These are phyloP conservation scores for Nymphalis c-album DNA, from an alignment of 2,888 invertebrate genomes.

Conservation along the genomic window DNA sequence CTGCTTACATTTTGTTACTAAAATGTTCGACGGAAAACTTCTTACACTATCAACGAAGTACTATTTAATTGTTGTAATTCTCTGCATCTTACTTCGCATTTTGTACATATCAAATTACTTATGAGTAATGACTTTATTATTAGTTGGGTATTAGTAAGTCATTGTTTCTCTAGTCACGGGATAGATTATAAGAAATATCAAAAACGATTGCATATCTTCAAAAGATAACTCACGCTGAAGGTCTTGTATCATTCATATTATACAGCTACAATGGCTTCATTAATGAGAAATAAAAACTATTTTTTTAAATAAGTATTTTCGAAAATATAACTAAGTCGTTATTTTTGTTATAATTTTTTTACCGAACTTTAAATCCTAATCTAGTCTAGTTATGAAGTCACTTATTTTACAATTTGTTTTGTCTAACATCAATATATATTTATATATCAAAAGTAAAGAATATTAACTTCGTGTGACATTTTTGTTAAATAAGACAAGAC, in stretches of 20 bases:
- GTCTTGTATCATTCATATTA: background rate
- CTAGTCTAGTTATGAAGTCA: too few species aligned
- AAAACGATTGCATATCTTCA: conserved; percentile 9
- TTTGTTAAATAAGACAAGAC: background rate
- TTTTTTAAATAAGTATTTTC: conserved; percentile 10
- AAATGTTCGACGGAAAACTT: conserved; percentile 12
- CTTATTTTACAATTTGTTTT: too few species aligned
- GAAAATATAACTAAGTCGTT: background rate
- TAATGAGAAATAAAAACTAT: conserved; percentile 1
- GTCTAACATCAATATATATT: too few species aligned
- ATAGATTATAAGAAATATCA: conserved; percentile 37
- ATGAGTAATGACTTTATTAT: conserved; percentile 39
- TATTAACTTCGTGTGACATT: background rate
- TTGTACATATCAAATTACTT: conserved; percentile 62
- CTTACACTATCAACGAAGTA: conserved; percentile 29
- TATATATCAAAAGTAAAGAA: background rate
- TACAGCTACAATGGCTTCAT: background rate
- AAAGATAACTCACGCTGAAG: background rate
- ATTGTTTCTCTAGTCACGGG: conserved; percentile 56
- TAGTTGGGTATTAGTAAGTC: conserved; percentile 46
- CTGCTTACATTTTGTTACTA: conserved; percentile 8
- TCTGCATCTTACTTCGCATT: conserved; percentile 27
- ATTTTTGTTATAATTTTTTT: too few species aligned
- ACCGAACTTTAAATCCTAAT: too few species aligned
- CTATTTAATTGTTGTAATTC: conserved; percentile 12